Base-by-base conservation (phyloP, 2,797 vertebrate genomes). In the Acanthopagrus latus region DNA sequence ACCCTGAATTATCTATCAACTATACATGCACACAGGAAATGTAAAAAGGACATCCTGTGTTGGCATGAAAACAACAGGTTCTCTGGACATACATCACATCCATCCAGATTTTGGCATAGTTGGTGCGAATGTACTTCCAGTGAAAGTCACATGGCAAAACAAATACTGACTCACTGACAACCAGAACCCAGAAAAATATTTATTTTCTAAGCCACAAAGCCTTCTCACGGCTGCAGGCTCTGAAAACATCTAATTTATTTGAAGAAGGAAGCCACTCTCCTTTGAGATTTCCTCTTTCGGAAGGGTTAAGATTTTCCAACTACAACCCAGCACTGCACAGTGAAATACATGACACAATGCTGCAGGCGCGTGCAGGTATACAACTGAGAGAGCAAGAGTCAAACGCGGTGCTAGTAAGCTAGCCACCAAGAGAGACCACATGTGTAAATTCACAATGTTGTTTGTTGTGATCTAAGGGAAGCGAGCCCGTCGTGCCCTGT, bases 241-340 rank as follows among this genome's bases (percentile, higher is more conserved):
- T 70, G 83, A 87, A 91, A 90, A 87, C 79, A 90, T 91, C 81
- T 84, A 89, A 91, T 92, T 93, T 86, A 85, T 82, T 67, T 78
- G 59, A 81, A 85, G 82, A 76, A 73, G 71, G 80, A 89, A 87
- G 75, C 84, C 80, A 75, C 78, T 77, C 76, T 85, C 64, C 56
- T 86, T 83, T 78, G 64, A 88, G 89, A 84, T 79, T 80, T 81
- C 70, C 57, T 65, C 69, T 64, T 85, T 86, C 71, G 73, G 57
- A 58, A 48, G 58, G 63, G 63, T 88, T 75, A 56, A 56, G 58
- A 82, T 83, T 83, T 82, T 83, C 47, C 48, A 70, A 68, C 64
- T 76, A 74, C 44, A 58, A 55, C 64, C 71, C 59, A 43, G 17
- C 47, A 38, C 70, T 23, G 69, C 64, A 71, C 16, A 68, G 55